phyloP scores from a whole-genome alignment of 2,888 invertebrate genomes.

The Thelaira solivaga region DNA sequence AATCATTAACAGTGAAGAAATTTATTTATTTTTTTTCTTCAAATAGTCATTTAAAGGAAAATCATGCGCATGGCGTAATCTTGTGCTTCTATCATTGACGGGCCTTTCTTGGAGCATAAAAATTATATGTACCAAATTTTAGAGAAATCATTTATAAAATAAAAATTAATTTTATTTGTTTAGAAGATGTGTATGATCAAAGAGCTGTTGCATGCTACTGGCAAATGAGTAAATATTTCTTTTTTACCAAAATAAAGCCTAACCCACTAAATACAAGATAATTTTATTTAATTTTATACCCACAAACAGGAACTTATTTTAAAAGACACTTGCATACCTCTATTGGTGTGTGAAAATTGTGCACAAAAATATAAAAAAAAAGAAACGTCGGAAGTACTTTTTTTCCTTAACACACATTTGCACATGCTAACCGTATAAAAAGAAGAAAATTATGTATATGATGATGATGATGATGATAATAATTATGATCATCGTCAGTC shows the following conservation, averaged over 20 bases:
- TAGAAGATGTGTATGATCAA: too few relatives aligned
- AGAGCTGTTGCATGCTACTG: too few relatives aligned
- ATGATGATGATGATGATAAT: not conserved
- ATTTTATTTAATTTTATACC: constrained; percentile 5
- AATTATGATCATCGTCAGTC: not conserved
- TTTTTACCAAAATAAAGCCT: not conserved
- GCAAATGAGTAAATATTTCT: not conserved
- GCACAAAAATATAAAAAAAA: constrained; percentile 10
- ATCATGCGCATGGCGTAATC: too few relatives aligned
- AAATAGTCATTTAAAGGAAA: too few relatives aligned
- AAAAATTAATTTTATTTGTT: too few relatives aligned
- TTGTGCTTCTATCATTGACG: too few relatives aligned
- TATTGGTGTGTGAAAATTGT: constrained; percentile 1
- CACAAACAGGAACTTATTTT: constrained; percentile 41
- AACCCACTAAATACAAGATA: constrained; percentile 11
- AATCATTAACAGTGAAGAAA: too few relatives aligned
- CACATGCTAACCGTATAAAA: constrained; percentile 14
- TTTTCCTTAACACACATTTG: constrained; percentile 5
- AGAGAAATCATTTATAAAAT: too few relatives aligned
- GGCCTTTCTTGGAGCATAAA: too few relatives aligned
- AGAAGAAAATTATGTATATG: not conserved
- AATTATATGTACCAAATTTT: too few relatives aligned
- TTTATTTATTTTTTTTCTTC: too few relatives aligned
- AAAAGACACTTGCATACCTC: not conserved
- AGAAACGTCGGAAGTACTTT: constrained; percentile 51